phyloP scores from a whole-genome alignment of 2,888 invertebrate genomes.

The Horisme vitalbata region DNA sequence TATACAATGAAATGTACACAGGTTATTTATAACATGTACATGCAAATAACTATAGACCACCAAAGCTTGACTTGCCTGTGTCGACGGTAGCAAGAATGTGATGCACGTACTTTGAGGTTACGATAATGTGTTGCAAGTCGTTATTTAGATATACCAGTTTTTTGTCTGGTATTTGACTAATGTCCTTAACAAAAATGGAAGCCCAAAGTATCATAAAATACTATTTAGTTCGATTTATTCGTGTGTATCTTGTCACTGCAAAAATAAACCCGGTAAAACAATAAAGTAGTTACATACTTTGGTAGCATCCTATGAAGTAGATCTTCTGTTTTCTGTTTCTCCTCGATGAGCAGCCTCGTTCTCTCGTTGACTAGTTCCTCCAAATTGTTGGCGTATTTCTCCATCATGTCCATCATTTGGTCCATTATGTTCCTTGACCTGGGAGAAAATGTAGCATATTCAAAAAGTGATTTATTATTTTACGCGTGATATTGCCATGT shows the following conservation, averaged over 20 bases:
- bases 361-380: constrained; percentile 97
- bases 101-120: constrained; percentile 12
- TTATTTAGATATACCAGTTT: no score
- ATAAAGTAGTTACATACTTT: constrained; percentile 82
- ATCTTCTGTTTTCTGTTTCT: constrained; percentile 96
- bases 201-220: no score
- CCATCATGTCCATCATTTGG: constrained; percentile 99
- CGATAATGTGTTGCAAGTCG: no score
- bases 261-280: constrained; percentile 9
- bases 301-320: constrained; percentile 97
- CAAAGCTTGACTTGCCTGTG: constrained; percentile 37
- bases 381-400: constrained; percentile 96
- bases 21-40: constrained; percentile 56
- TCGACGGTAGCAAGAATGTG: constrained; percentile 14
- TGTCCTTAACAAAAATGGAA: no score
- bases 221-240: no score
- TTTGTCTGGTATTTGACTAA: no score
- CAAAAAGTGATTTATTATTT: no score
- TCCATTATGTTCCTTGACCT: constrained; percentile 96
- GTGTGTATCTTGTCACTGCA: not conserved
- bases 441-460: constrained; percentile 9
- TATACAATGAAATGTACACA: constrained; percentile 49
- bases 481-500: no score
- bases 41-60: constrained; percentile 48
- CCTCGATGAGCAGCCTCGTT: constrained; percentile 93